phyloP scores from a whole-genome alignment of 1,140 invertebrate species.

The Leptopilina boulardi region DNA sequence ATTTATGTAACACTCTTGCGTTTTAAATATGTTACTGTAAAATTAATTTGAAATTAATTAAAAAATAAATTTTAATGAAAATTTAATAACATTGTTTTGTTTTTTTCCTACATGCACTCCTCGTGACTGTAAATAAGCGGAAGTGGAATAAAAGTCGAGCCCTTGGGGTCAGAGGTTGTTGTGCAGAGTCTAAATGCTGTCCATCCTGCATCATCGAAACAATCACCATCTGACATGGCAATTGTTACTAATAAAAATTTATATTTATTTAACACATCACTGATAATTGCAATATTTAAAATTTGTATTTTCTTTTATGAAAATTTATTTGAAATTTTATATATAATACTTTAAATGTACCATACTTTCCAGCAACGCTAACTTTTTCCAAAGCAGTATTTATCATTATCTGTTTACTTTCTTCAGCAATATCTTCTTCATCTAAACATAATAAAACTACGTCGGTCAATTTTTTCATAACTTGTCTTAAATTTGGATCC shows the following conservation, averaged over 20 bases:
- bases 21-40: slow-evolving; percentile 18
- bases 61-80: neutral
- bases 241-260: slow-evolving; percentile 14
- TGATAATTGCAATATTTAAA: neutral
- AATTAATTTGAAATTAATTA: neutral
- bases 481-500: neutral
- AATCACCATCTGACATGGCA: slow-evolving; percentile 5
- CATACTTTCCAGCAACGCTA: slow-evolving; percentile 23
- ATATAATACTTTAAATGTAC: neutral
- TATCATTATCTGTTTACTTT: slow-evolving; percentile 1
- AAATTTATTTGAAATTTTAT: neutral
- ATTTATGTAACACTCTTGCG: slow-evolving; percentile 18
- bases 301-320: neutral
- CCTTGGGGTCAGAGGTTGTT: slow-evolving; percentile 19
- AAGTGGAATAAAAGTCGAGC: slow-evolving; percentile 25
- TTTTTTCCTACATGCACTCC: neutral
- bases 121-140: slow-evolving; percentile 29
- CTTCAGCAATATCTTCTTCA: neutral
- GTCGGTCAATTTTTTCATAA: slow-evolving; percentile 19
- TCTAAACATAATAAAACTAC: neutral
- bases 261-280: neutral
- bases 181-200: slow-evolving; percentile 7
- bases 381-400: slow-evolving; percentile 6
- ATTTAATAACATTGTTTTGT: neutral
- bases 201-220: slow-evolving; percentile 22